Base-by-base conservation (phyloP, 2,113 vertebrate genomes). In the Hydrolagus affinis region DNA sequence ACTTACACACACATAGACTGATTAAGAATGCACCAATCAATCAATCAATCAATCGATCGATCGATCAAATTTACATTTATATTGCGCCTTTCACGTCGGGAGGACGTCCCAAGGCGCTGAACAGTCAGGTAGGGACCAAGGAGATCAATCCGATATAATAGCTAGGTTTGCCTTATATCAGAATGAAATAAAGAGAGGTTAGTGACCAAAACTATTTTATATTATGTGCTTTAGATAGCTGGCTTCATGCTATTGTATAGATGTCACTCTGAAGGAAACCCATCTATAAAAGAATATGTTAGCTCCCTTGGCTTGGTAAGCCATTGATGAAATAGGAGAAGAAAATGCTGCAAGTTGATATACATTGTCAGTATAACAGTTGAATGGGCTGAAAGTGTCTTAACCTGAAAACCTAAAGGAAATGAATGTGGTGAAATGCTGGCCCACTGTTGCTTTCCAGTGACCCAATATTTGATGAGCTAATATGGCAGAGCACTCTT, bases 371-470 rank as follows among this genome's bases (percentile, higher is more conserved):
- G 57, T 11, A 19, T 77, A 14, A 60, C n/a, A 60, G 11, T 14
- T 23, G 56, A 60, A n/a, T 4, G 7, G 21, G n/a, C 11, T 60
- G 21, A 23, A 44, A 77, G 75, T 59, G 11, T n/a, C 75, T 44
- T 44, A 77, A 77, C 57, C 75, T 0, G 59, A 60, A 77, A 6
- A 25, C 21, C 30, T n/a, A n/a, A 77, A 23, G 19, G 23, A 77
- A 77, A 59, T 77, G 75, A 77, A 77, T 23, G 57, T 23, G 17
- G n/a, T 62, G 21, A 23, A 78, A 78, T 62, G 23, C n/a, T 78
- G 57, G 12, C 32, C 76, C 59, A 62, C 11, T 62, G 2, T 44
- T 25, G n/a, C 57, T 25, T 2, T 78, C 44, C 21, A 62, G 23
- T 25, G 19, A 21, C 10, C 56, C 59, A 19, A 2, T 76, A 76